These are phyloP conservation scores for Ara ararauna DNA, from an alignment of 2,797 vertebrate species.

Conservation along the genomic window DNA sequence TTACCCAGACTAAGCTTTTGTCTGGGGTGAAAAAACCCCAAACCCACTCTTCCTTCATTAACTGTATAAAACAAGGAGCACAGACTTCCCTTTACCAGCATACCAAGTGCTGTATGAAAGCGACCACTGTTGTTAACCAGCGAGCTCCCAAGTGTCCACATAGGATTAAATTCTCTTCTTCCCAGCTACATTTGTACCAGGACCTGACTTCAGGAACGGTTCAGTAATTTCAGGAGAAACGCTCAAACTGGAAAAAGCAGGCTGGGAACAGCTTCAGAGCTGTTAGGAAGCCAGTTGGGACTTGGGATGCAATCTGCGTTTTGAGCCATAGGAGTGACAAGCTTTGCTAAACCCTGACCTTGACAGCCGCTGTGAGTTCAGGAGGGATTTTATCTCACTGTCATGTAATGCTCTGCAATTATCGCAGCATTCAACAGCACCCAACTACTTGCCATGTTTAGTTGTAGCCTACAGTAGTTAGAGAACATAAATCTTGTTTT, in stretches of 20 bases:
- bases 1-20: not conserved
- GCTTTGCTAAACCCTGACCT: constrained; percentile 37
- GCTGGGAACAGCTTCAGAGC: not conserved
- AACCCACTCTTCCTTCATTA: not conserved
- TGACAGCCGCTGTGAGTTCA: not conserved
- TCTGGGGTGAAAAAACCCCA: accelerated
- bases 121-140: not conserved
- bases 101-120: not conserved
- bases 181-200: not conserved
- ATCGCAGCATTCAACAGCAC: not conserved
- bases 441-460: not conserved
- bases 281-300: not conserved
- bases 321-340: constrained; percentile 4
- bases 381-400: constrained; percentile 12
- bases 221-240: not conserved
- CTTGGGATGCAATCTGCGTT: not conserved
- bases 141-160: not conserved
- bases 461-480: not conserved
- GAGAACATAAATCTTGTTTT: not conserved
- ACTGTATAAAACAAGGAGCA: not conserved
- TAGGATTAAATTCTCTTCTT: not conserved
- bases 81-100: not conserved
- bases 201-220: not conserved
- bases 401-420: constrained; percentile 3
- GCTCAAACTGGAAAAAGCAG: not conserved